A percentile compares a stretch with the other conserved stretches of the same genome.
Evolutionary conservation across 2,888 invertebrate species (phyloP).

Genomic region (Acholoe squamosa): DNA sequence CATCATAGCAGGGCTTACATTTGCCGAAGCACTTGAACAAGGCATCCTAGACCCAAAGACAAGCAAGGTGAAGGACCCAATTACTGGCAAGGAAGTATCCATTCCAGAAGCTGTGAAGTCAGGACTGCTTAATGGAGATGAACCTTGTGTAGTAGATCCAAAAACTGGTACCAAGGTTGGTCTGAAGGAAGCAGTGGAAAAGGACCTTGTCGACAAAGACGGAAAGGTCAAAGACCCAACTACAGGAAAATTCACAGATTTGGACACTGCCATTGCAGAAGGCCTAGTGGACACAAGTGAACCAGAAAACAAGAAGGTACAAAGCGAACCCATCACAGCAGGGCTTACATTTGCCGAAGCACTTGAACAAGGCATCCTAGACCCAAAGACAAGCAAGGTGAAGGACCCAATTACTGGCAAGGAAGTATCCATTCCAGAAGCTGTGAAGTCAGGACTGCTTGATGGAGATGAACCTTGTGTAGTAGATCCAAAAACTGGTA

Average conservation of each 20-base stretch:
- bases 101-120: slow-evolving; percentile 86
- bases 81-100: slow-evolving; percentile 78
- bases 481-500: slow-evolving; percentile 91
- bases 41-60: slow-evolving; percentile 86
- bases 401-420: slow-evolving; percentile 73
- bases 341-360: slow-evolving; percentile 85
- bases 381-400: slow-evolving; percentile 86
- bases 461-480: slow-evolving; percentile 82
- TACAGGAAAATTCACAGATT: no score
- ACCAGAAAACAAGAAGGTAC: no score
- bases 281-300: no score
- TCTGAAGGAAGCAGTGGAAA: slow-evolving; percentile 88
- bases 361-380: slow-evolving; percentile 75
- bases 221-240: no score
- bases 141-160: slow-evolving; percentile 85
- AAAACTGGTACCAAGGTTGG: slow-evolving; percentile 88
- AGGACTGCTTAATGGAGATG: slow-evolving; percentile 87
- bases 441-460: slow-evolving; percentile 85
- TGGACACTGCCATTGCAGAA: no score
- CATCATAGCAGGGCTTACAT: slow-evolving; percentile 84
- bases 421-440: slow-evolving; percentile 73
- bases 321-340: no score
- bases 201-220: background rate
- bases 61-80: slow-evolving; percentile 74
- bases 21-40: slow-evolving; percentile 86